These are phyloP conservation scores for Coranthus polyacanthus DNA, from an alignment of 2,797 vertebrate species.

Conservation along the genomic window DNA sequence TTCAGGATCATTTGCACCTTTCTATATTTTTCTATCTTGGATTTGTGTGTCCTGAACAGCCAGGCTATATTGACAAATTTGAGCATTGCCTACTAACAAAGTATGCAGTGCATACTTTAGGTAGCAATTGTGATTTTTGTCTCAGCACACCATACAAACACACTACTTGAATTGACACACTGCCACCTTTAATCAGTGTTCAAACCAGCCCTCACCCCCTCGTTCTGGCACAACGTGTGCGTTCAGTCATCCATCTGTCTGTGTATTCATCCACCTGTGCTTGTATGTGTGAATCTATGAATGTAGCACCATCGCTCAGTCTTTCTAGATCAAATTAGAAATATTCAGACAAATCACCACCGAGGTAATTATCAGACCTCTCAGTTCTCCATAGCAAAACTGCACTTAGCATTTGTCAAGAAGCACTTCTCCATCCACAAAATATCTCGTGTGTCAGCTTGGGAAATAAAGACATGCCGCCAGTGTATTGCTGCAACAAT, in stretches of 20 bases:
- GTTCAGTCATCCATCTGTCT: slow-evolving; percentile 68
- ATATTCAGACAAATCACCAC: slow-evolving; percentile 50
- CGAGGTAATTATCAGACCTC: slow-evolving; percentile 44
- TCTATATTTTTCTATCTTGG: too few species aligned
- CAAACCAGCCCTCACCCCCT: slow-evolving; percentile 55
- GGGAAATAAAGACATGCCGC: slow-evolving; percentile 29
- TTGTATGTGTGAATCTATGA: slow-evolving; percentile 60
- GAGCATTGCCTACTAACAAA: slow-evolving; percentile 12
- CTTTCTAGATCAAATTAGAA: slow-evolving; percentile 44
- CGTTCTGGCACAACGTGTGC: slow-evolving; percentile 48
- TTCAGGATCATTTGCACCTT: too few species aligned
- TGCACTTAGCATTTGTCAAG: slow-evolving; percentile 32
- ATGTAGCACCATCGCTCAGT: slow-evolving; percentile 39
- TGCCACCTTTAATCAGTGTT: slow-evolving; percentile 82
- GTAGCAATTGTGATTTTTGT: slow-evolving; percentile 50
- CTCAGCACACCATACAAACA: slow-evolving; percentile 51
- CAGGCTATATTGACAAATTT: background rate
- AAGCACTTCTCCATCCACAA: slow-evolving; percentile 21
- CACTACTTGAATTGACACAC: slow-evolving; percentile 79
- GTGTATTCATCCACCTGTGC: slow-evolving; percentile 62
- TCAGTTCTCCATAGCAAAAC: slow-evolving; percentile 48
- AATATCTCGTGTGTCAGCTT: slow-evolving; percentile 29
- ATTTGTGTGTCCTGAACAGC: too few species aligned
- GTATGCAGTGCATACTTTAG: slow-evolving; percentile 11
- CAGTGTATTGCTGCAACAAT: slow-evolving; percentile 14